These are phyloP conservation scores for Leptosomus discolor DNA, from an alignment of 2,113 vertebrate genomes.

Conservation along the genomic window DNA sequence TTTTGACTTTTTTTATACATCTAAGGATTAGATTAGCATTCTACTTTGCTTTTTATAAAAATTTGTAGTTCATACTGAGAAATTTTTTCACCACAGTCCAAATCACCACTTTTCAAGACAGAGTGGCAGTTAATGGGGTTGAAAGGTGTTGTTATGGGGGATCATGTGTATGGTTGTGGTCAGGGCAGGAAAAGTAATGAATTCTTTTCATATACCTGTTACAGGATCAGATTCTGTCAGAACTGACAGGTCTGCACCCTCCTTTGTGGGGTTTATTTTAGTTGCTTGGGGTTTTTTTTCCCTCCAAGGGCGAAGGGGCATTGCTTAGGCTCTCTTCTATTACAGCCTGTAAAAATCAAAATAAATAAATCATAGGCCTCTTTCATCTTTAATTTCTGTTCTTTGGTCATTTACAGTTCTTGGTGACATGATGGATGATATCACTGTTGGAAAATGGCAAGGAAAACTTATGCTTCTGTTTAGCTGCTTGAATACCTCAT, in stretches of 20 bases:
- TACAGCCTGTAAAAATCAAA: conserved; percentile 2
- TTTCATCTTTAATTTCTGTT: conserved; percentile 40
- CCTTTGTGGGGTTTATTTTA: not conserved
- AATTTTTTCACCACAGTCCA: not conserved
- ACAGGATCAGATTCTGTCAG: not conserved
- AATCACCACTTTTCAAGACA: not conserved
- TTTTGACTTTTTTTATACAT: not conserved
- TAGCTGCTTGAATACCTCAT: conserved; percentile 8
- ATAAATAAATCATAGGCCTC: conserved; percentile 31
- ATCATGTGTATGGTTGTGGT: not conserved
- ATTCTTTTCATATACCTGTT: not conserved
- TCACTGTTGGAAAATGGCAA: not conserved
- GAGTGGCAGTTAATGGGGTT: not conserved
- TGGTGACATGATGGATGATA: not conserved
- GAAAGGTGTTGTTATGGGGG: not conserved
- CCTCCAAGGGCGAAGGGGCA: not conserved
- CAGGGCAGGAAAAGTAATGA: not conserved
- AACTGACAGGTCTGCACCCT: not conserved
- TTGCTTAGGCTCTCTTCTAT: not conserved
- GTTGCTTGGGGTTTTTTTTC: not conserved
- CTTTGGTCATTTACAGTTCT: not conserved
- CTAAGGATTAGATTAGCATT: not conserved
- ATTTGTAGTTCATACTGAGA: not conserved
- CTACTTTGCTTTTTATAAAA: not conserved
- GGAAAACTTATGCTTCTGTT: not conserved